A percentile compares a stretch with the other conserved stretches of the same genome.
These are phyloP conservation scores for Agrotis clavis DNA, from an alignment of 2,888 invertebrate genomes.

Conservation along the genomic window DNA sequence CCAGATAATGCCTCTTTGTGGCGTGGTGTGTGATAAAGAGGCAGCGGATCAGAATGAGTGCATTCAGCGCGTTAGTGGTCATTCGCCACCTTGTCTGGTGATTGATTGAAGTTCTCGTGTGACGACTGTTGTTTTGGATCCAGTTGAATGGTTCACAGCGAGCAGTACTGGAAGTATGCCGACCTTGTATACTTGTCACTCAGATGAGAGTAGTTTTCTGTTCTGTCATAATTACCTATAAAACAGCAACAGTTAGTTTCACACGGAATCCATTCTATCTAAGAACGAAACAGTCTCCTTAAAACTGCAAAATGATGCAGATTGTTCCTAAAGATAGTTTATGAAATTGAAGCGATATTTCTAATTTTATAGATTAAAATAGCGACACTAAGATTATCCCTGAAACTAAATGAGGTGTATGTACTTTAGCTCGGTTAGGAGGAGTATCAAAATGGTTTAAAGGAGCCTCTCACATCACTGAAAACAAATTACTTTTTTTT, in stretches of 20 bases:
- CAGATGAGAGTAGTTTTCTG: no score
- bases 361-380: no score
- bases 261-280: no score
- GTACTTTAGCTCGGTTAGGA: background rate
- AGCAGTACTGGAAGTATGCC: background rate
- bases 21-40: slow-evolving; percentile 58
- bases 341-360: no score
- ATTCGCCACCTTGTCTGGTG: slow-evolving; percentile 60
- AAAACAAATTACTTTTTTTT: background rate
- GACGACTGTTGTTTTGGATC: slow-evolving; percentile 43
- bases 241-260: no score
- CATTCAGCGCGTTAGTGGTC: slow-evolving; percentile 69
- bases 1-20: slow-evolving; percentile 72
- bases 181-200: background rate
- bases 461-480: background rate
- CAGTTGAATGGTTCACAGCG: slow-evolving; percentile 15
- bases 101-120: slow-evolving; percentile 43
- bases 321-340: no score
- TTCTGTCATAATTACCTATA: no score
- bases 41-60: slow-evolving; percentile 58
- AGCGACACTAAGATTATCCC: background rate
- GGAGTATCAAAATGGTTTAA: background rate
- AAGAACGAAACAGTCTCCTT: no score
- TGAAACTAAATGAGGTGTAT: background rate
- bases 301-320: no score